Evolutionary conservation across 2,888 invertebrate species (phyloP).

Genomic region (Drosophila borealis): DNA sequence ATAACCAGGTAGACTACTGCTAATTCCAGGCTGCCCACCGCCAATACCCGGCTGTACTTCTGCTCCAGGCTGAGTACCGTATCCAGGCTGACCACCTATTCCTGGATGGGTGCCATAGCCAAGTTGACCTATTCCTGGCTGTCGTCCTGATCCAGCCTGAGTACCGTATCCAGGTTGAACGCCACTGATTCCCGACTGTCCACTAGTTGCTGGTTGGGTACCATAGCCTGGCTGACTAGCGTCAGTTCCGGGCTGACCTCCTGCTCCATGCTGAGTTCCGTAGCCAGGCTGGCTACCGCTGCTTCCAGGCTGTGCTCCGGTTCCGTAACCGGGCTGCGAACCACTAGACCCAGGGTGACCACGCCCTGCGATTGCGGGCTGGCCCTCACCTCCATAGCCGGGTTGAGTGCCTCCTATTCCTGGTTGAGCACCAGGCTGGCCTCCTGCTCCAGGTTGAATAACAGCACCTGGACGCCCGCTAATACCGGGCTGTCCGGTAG

Average conservation of each 20-base stretch:
- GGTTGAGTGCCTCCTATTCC: slow-evolving; percentile 10
- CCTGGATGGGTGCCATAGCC: slow-evolving; percentile 20
- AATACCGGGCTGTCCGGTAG: slow-evolving; percentile 2
- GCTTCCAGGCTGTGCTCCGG: slow-evolving; percentile 9
- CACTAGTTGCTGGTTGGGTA: slow-evolving; percentile 24
- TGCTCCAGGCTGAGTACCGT: slow-evolving; percentile 20
- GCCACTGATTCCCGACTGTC: slow-evolving; percentile 22
- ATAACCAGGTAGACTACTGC: slow-evolving; percentile 9
- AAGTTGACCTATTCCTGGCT: slow-evolving; percentile 30
- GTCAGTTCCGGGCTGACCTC: slow-evolving; percentile 16
- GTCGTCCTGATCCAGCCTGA: slow-evolving; percentile 24
- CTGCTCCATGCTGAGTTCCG: slow-evolving; percentile 29
- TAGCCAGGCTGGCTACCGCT: slow-evolving; percentile 19
- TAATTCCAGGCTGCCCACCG: slow-evolving; percentile 9
- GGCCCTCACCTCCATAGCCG: slow-evolving; percentile 8
- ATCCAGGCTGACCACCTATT: slow-evolving; percentile 5
- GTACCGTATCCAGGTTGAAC: slow-evolving; percentile 14
- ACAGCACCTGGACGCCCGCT: no score
- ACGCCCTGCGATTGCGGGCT: slow-evolving; percentile 7
- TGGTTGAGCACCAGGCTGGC: slow-evolving; percentile 25
- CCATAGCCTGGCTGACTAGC: slow-evolving; percentile 39
- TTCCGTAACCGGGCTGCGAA: not conserved
- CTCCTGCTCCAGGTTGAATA: slow-evolving; percentile 20
- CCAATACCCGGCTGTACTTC: slow-evolving; percentile 5
- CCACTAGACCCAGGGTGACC: slow-evolving; percentile 18